phyloP scores from a whole-genome alignment of 1,140 invertebrate genomes.

The Chionoecetes opilio region DNA sequence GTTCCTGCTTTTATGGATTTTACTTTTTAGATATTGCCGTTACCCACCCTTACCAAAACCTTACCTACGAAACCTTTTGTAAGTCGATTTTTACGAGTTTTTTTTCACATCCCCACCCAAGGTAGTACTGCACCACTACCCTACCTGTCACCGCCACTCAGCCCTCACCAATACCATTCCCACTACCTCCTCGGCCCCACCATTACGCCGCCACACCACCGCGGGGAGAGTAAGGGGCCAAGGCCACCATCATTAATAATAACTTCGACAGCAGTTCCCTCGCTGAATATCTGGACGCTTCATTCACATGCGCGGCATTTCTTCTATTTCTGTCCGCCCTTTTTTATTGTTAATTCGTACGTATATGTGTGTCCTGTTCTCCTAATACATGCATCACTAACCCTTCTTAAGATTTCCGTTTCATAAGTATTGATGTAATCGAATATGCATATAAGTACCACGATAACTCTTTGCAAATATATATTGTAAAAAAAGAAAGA shows the following conservation, averaged over 20 bases:
- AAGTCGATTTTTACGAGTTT: not conserved
- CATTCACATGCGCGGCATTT: slow-evolving; percentile 67
- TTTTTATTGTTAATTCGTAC: slow-evolving; percentile 33
- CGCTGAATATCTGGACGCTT: slow-evolving; percentile 63
- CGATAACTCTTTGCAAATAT: not conserved
- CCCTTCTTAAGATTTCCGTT: not conserved
- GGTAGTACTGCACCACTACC: not conserved
- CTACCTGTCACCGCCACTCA: not conserved
- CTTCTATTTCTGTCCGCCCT: slow-evolving; percentile 58
- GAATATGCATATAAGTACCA: not conserved
- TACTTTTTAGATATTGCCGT: too few relatives aligned
- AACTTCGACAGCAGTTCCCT: slow-evolving; percentile 68
- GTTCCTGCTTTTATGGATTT: too few relatives aligned
- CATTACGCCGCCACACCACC: slow-evolving; percentile 17
- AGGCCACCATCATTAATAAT: slow-evolving; percentile 70
- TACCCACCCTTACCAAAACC: not conserved
- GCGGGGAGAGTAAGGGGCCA: slow-evolving; percentile 22
- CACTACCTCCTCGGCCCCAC: slow-evolving; percentile 9
- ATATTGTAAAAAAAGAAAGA: not conserved
- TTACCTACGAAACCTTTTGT: not conserved
- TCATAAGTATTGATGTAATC: not conserved
- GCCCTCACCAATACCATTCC: slow-evolving; percentile 34
- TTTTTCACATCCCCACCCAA: not conserved
- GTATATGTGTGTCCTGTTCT: slow-evolving; percentile 1
- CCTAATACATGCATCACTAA: not conserved